Evolutionary conservation across 2,888 invertebrate genomes (phyloP), one percentile per base, ranked within the genome.

Genomic region (Drepanosiphum platanoidis): DNA sequence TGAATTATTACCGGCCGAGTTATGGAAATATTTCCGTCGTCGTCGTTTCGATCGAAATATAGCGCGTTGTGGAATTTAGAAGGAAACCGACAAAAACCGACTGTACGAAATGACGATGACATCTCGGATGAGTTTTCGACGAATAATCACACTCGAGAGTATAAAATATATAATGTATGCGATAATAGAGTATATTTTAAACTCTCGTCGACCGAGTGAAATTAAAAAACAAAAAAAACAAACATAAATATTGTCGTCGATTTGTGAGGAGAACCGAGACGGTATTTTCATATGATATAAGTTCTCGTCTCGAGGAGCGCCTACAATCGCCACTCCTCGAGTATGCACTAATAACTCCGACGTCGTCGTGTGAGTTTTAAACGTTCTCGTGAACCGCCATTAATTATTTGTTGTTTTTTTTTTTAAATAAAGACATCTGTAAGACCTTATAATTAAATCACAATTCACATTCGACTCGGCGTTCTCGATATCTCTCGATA

Each of bases 1-100:
- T 84, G 74, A 84, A 77, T 84, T 83, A 83, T 58, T n/a, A n/a
- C 42, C 75, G 84, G 52, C 58, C 52, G 74, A 64, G 64, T 81
- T 81, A 71, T 81, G 81, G 71, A 81, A 81, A 81, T 81, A 81
- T 61, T 30, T 61, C 27, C 18, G 15, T 13, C 30, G 71, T 70
- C 36, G 70, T 81, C 61, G 81, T 58, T 81, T 71, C 71, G 81
- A 81, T 81, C 71, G 61, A 66, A 66, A 68, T 61, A 66, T 61
- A 27, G 61, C n/a, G n/a, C n/a, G n/a, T 39, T 77, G 9, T 39
- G 22, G 36, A 64, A 77, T 61, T 27, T 42, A 7, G 15, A 9
- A n/a, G 61, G 27, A 61, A 27, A n/a, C n/a, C n/a, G n/a, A n/a
- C n/a, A n/a, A 39, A 36, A 64, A 13, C 27, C 15, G 46, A 46